Evolutionary conservation across 2,797 vertebrate species (phyloP).

Genomic region (Myotis pilosus): DNA sequence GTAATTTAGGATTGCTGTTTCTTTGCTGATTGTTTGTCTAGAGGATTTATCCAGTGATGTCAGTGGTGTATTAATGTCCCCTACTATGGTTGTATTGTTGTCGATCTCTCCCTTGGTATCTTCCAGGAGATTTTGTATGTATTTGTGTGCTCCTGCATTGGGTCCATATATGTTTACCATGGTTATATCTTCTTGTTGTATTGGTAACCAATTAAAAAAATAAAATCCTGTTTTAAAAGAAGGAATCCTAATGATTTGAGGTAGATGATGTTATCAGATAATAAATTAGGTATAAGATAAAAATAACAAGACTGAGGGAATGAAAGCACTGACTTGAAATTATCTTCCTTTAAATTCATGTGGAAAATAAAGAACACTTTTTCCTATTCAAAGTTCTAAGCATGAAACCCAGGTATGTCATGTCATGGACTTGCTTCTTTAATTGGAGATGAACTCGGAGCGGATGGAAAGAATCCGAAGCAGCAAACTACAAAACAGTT

Average conservation of each 20-base stretch:
- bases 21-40: too few relatives aligned
- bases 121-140: too few relatives aligned
- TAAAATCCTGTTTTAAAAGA: background rate
- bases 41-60: too few relatives aligned
- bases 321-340: background rate
- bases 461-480: background rate
- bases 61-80: too few relatives aligned
- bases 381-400: background rate
- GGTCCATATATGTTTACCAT: too few relatives aligned
- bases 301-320: background rate
- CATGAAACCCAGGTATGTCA: background rate
- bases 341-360: background rate
- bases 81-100: too few relatives aligned
- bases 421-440: background rate
- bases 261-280: conserved; percentile 49
- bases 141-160: too few relatives aligned
- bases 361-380: background rate
- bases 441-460: background rate
- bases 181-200: too few relatives aligned
- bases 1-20: too few relatives aligned
- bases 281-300: background rate
- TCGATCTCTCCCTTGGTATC: too few relatives aligned
- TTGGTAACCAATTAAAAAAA: background rate
- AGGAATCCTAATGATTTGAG: conserved; percentile 35
- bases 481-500: background rate